Base-by-base conservation (phyloP, 2,888 invertebrate species). In the Aethes cnicana region DNA sequence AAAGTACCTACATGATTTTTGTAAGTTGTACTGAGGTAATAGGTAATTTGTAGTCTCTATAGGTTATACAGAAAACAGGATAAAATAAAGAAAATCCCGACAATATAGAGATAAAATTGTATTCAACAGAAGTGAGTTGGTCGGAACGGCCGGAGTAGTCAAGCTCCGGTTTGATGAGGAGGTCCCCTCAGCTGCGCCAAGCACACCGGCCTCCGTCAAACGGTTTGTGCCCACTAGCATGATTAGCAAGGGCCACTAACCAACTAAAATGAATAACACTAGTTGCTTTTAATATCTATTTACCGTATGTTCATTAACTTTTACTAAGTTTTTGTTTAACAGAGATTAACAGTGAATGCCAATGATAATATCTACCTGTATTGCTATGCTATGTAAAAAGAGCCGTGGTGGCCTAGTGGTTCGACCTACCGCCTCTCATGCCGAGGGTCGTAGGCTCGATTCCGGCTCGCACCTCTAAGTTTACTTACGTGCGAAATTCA, bases 121-220 rank as follows among this genome's bases (percentile, higher is more conserved):
- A 72, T 80, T 84, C 85, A 84, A 88, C 89, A 90, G 92, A 90
- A 91, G 91, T 90, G 92, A 92, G 78, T 89, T 92, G 81, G 86
- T 91, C 67, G 92, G 92, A 61, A 91, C 91, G 58, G 91, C 91
- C 59, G 92, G 92, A 77, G 91, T 91, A 74, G 91, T 92, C 78
- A 92, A 91, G 86, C 84, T 91, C 65, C 86, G 77, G 63, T 84
- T 84, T 73, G 90, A 90, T 66, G 90, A 90, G 69, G 90, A 89
- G 69, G 84, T 80, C 54, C 87, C 87, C 1, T 87, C 89, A 57
- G 88, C 90, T 46, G 82, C 87, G 49, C 90, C 89, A 61, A 87
- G 89, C 73, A 90, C 90, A 68, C 90, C 90, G 52, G 86, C 89
- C 65, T 90, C 90, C 60, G 81, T 87, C 59, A 90, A 90, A 81